Conservation (phyloP, 2,888 invertebrate genomes). For the Lutraria lutraria region DNA sequence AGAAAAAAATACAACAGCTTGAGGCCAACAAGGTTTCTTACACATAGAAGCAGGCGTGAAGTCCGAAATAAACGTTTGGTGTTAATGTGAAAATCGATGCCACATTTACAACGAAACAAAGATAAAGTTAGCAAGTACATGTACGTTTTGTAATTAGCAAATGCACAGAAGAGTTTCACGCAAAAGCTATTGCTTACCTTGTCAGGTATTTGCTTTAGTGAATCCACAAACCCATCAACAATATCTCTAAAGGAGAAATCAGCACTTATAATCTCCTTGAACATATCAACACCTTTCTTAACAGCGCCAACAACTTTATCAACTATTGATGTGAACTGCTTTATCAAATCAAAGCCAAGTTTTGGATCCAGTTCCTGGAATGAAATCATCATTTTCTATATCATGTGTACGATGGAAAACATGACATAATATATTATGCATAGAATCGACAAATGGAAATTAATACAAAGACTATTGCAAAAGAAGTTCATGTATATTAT, state of each 20-base stretch:
- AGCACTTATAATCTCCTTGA: conserved; percentile 46
- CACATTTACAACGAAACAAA: too few relatives aligned
- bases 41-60: too few relatives aligned
- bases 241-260: conserved; percentile 50
- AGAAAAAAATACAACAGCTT: too few relatives aligned
- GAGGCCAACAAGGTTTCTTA: too few relatives aligned
- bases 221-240: conserved; percentile 47
- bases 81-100: too few relatives aligned
- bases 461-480: too few relatives aligned
- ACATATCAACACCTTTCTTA: conserved; percentile 46
- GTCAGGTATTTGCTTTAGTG: conserved; percentile 54
- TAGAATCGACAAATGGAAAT: too few relatives aligned
- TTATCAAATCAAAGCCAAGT: conserved; percentile 38
- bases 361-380: conserved; percentile 58
- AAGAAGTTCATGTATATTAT: too few relatives aligned
- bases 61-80: too few relatives aligned
- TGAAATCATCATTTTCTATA: background rate
- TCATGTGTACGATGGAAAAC: background rate
- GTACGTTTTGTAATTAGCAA: too few relatives aligned
- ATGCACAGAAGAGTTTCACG: too few relatives aligned
- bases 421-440: background rate
- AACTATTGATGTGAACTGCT: conserved; percentile 44
- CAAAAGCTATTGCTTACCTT: conserved; percentile 29
- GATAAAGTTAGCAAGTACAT: too few relatives aligned
- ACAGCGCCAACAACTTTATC: conserved; percentile 48